These are phyloP conservation scores for Caligus rogercresseyi DNA, from an alignment of 1,140 invertebrate species.

Conservation along the genomic window DNA sequence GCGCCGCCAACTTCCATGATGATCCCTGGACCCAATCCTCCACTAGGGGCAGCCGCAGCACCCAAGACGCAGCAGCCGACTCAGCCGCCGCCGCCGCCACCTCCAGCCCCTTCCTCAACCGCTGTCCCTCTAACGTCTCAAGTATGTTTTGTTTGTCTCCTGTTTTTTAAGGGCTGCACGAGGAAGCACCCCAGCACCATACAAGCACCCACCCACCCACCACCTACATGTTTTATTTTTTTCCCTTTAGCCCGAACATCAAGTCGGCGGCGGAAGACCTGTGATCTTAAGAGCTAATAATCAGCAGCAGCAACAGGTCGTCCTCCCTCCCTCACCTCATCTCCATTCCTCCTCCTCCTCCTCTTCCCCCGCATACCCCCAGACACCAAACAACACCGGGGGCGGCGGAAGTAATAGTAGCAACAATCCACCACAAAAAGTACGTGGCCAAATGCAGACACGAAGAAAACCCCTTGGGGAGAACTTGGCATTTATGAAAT, in stretches of 20 bases:
- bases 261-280: neutral
- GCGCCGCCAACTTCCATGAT: no score
- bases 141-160: neutral
- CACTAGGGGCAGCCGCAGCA: neutral
- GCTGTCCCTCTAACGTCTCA: neutral
- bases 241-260: neutral
- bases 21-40: no score
- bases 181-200: no score
- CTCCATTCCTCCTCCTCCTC: neutral
- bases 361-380: neutral
- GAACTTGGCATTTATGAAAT: no score
- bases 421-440: neutral
- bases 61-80: neutral
- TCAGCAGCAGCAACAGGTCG: neutral
- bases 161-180: no score
- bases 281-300: neutral
- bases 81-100: no score
- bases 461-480: no score
- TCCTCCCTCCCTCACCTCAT: neutral
- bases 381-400: neutral
- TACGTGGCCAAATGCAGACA: no score
- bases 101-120: neutral
- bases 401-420: no score
- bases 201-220: neutral
- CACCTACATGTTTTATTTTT: neutral